These are phyloP conservation scores for Monochamus saltuarius DNA, from an alignment of 1,140 invertebrate species.

Conservation along the genomic window DNA sequence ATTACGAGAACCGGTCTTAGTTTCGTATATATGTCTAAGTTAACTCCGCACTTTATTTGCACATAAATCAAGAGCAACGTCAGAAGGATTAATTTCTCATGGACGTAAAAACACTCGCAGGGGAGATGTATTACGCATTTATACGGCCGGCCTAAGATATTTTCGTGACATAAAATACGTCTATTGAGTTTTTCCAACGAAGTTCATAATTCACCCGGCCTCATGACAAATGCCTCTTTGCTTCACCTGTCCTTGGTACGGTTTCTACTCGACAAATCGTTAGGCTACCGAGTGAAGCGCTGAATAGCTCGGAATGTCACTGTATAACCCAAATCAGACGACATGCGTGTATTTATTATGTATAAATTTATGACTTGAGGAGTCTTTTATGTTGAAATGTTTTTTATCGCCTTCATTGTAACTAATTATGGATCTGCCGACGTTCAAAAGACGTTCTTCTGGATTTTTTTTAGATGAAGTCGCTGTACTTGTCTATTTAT, in stretches of 20 bases:
- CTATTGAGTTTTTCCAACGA: slow-evolving; percentile 32
- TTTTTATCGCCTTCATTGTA: no score
- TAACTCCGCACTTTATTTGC: slow-evolving; percentile 1
- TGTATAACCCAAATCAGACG: no score
- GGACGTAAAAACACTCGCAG: slow-evolving; percentile 21
- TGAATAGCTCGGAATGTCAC: no score
- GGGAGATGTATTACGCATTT: slow-evolving; percentile 28
- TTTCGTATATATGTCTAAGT: no score
- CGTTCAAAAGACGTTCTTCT: no score
- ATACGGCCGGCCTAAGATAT: slow-evolving; percentile 27
- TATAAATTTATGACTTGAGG: no score
- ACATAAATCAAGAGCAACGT: slow-evolving; percentile 12
- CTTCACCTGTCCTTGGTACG: slow-evolving; percentile 31
- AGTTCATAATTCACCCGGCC: slow-evolving; percentile 31
- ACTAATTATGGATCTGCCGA: no score
- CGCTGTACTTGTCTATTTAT: no score
- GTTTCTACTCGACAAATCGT: slow-evolving; percentile 18
- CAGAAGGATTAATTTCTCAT: slow-evolving; percentile 16
- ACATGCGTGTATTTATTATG: no score
- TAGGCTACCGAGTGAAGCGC: not conserved
- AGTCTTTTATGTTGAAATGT: no score
- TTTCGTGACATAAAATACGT: slow-evolving; percentile 34
- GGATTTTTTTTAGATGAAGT: no score
- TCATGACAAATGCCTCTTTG: slow-evolving; percentile 30
- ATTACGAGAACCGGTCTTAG: no score